A percentile compares a stretch with the other conserved stretches of the same genome.
These are phyloP conservation scores for Papilio xuthus DNA, from an alignment of 1,140 invertebrate genomes.

Conservation along the genomic window DNA sequence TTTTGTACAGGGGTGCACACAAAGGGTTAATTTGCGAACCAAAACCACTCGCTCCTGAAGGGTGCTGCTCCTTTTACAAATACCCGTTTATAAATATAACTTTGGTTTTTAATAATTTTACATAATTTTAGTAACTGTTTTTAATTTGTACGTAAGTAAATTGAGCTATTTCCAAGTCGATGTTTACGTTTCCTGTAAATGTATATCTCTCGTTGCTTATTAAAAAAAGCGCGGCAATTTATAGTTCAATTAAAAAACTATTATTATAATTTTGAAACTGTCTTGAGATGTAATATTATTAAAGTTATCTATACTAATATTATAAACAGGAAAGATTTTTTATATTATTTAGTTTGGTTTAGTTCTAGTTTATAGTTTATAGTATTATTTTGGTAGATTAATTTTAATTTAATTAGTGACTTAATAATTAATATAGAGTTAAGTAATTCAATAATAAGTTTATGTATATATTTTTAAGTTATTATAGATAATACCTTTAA, in stretches of 20 bases:
- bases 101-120: conserved; percentile 11
- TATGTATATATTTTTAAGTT: too few species aligned
- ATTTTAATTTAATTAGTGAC: too few species aligned
- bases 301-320: too few species aligned
- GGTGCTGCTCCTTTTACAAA: conserved; percentile 38
- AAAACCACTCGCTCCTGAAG: conserved; percentile 48
- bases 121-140: background rate
- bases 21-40: conserved; percentile 59
- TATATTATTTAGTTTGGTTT: too few species aligned
- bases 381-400: too few species aligned
- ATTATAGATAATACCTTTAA: too few species aligned
- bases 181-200: background rate
- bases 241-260: background rate
- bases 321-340: too few species aligned
- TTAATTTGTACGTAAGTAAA: background rate
- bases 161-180: background rate
- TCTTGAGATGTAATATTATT: background rate
- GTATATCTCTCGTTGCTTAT: background rate
- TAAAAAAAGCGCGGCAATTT: background rate
- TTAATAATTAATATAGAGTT: too few species aligned
- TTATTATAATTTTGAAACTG: background rate
- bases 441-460: too few species aligned
- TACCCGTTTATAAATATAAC: conserved; percentile 29
- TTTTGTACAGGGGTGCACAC: conserved; percentile 49
- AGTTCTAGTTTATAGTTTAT: too few species aligned